Conservation (phyloP, 35 echinoderm and acorn worm species). For the Heliocidaris tuberculata region DNA sequence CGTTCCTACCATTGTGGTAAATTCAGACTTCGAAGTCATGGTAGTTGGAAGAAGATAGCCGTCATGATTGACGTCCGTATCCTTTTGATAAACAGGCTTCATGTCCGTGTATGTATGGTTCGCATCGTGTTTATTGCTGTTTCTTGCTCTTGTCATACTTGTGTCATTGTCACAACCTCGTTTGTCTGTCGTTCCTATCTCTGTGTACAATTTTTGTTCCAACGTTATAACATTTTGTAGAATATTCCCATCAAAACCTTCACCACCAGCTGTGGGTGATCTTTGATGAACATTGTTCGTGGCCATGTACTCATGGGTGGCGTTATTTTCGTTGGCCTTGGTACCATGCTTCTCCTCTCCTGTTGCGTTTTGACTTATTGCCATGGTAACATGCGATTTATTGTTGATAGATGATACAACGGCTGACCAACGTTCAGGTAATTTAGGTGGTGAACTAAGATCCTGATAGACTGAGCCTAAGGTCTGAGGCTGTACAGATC, state of each 20-base stretch:
- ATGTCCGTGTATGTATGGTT: not conserved
- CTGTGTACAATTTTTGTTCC: not conserved
- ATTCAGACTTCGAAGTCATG: no score
- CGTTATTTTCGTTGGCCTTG: not conserved
- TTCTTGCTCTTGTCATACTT: not conserved
- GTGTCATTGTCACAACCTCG: not conserved
- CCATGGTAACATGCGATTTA: not conserved
- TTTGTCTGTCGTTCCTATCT: not conserved
- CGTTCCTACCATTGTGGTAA: no score
- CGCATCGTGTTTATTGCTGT: not conserved
- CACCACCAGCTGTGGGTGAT: not conserved
- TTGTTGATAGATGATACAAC: not conserved
- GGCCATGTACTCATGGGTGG: not conserved
- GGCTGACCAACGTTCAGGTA: not conserved
- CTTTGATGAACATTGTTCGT: not conserved
- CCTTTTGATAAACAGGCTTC: not conserved
- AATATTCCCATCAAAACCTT: not conserved
- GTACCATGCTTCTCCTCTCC: not conserved
- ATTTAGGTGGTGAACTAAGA: not conserved
- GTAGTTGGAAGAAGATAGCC: no score
- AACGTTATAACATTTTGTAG: not conserved
- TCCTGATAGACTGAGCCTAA: not conserved
- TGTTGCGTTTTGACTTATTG: not conserved
- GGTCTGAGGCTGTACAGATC: not conserved
- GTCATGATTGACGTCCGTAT: no score